Percentiles rank a stretch among this genome's conserved stretches.
phyloP scores from a whole-genome alignment of 2,888 invertebrate species.

The Diplazon laetatorius region DNA sequence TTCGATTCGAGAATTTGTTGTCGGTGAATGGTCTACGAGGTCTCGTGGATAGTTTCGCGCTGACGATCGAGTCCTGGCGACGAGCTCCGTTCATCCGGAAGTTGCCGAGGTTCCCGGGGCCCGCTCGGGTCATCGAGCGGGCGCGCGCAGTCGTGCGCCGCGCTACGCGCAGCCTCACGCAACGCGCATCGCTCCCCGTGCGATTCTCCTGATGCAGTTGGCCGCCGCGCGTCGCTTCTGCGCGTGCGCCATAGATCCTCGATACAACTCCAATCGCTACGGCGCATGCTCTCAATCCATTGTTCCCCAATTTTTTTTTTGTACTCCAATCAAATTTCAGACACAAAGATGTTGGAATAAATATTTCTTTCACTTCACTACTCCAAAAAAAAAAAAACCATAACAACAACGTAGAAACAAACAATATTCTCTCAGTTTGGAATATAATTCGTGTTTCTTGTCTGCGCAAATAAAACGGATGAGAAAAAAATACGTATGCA shows the following conservation, averaged over 20 bases:
- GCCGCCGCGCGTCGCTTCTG: slow-evolving; percentile 48
- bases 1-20: no score
- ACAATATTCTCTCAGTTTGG: no score
- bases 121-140: slow-evolving; percentile 64
- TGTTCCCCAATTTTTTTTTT: no score
- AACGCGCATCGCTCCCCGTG: background rate
- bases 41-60: background rate
- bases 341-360: no score
- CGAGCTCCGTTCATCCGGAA: slow-evolving; percentile 79
- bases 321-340: no score
- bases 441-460: no score
- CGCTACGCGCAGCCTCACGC: slow-evolving; percentile 72
- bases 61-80: slow-evolving; percentile 53
- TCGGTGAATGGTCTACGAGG: no score
- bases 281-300: slow-evolving; percentile 34
- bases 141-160: slow-evolving; percentile 76
- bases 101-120: slow-evolving; percentile 50
- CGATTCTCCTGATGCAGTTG: slow-evolving; percentile 61
- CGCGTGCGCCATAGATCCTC: slow-evolving; percentile 17
- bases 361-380: no score
- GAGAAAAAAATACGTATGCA: no score
- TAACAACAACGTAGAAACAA: no score
- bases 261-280: slow-evolving; percentile 37
- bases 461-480: no score
- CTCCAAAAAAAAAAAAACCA: no score